Conservation (phyloP, 1,140 invertebrate genomes). For the Zaprionus ornatus region DNA sequence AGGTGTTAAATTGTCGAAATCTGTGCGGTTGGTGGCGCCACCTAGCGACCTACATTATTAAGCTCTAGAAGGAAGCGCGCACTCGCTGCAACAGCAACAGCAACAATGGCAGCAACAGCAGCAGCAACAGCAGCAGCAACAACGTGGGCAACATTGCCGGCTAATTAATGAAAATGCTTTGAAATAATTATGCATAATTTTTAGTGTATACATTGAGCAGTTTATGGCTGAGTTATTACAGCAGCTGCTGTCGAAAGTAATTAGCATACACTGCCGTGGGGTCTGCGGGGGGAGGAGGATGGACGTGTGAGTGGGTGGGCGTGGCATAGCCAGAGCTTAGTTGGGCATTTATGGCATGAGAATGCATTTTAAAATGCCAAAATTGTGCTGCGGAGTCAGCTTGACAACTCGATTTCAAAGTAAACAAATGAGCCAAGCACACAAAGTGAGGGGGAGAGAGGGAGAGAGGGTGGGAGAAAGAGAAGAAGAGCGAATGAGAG, state of each 20-base stretch:
- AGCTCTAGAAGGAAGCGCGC: slow-evolving; percentile 24
- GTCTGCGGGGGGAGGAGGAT: neutral
- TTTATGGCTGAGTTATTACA: slow-evolving; percentile 82
- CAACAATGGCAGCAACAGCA: slow-evolving; percentile 2
- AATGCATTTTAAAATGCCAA: slow-evolving; percentile 60
- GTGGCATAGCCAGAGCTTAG: slow-evolving; percentile 31
- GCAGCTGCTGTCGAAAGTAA: slow-evolving; percentile 76
- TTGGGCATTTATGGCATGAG: slow-evolving; percentile 37
- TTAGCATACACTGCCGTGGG: slow-evolving; percentile 64
- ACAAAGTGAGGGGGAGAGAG: neutral
- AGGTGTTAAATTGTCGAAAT: slow-evolving; percentile 82
- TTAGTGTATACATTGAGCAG: slow-evolving; percentile 81
- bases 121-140: slow-evolving; percentile 31
- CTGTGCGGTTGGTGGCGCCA: slow-evolving; percentile 61
- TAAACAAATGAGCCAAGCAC: slow-evolving; percentile 71
- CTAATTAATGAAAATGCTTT: slow-evolving; percentile 82
- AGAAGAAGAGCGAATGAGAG: neutral
- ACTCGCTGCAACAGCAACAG: slow-evolving; percentile 17
- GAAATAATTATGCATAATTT: slow-evolving; percentile 82
- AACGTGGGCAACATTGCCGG: slow-evolving; percentile 39
- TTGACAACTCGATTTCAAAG: slow-evolving; percentile 76
- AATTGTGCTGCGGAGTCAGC: slow-evolving; percentile 42
- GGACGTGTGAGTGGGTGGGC: neutral
- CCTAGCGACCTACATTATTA: slow-evolving; percentile 63
- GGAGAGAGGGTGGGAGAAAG: neutral